phyloP scores from a whole-genome alignment of 2,113 vertebrate species.

The Pachypanchax playfairii region DNA sequence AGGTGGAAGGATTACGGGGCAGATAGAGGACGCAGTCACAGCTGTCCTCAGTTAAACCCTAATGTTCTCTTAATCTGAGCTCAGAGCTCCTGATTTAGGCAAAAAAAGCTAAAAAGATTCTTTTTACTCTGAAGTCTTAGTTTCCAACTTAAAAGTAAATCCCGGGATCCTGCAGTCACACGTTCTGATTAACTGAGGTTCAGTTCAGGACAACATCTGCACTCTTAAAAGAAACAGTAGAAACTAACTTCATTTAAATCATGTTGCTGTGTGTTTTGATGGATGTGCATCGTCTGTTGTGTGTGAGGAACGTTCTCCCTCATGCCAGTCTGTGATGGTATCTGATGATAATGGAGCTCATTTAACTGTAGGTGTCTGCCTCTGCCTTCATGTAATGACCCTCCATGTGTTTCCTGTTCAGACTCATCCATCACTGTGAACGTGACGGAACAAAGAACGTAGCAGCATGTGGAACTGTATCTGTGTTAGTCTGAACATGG shows the following conservation, averaged over 20 bases:
- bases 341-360: constrained; percentile 27
- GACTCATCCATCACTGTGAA: constrained; percentile 66
- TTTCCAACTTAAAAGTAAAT: background rate
- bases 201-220: background rate
- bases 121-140: background rate
- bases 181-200: background rate
- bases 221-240: too few species aligned
- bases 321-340: constrained; percentile 37
- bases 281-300: constrained; percentile 27
- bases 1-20: constrained; percentile 26
- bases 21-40: constrained; percentile 13
- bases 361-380: constrained; percentile 43
- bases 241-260: too few species aligned
- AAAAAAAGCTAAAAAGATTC: background rate
- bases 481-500: constrained; percentile 7
- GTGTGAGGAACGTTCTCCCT: constrained; percentile 19
- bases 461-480: background rate
- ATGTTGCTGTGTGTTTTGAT: constrained; percentile 4
- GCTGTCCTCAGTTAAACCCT: constrained; percentile 28
- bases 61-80: constrained; percentile 30
- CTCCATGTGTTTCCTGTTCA: constrained; percentile 29
- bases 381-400: constrained; percentile 59
- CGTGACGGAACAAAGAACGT: constrained; percentile 57
- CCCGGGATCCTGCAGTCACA: background rate
- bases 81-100: background rate